A percentile compares a stretch with the other conserved stretches of the same genome.
Evolutionary conservation across 2,113 vertebrate species (phyloP).

Genomic region (Isichthys henryi): DNA sequence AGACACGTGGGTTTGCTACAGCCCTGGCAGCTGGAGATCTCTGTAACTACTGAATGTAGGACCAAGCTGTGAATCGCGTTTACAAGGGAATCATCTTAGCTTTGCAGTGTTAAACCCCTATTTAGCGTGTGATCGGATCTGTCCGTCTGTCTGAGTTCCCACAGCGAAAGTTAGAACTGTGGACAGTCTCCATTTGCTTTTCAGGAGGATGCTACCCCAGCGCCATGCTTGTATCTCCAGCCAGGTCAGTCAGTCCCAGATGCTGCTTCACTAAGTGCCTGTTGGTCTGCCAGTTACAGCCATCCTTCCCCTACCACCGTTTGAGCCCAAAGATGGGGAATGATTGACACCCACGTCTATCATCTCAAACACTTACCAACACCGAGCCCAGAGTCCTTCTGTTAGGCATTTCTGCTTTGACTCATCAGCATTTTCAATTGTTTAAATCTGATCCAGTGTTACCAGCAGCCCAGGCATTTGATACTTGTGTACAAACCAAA

Average conservation of each 20-base stretch:
- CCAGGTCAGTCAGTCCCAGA: not conserved
- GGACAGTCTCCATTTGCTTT: not conserved
- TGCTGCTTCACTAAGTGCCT: slow-evolving; percentile 24
- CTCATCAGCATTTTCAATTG: not conserved
- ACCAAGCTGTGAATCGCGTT: slow-evolving; percentile 67
- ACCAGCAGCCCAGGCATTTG: not conserved
- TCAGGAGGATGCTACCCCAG: not conserved
- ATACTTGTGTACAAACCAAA: not conserved
- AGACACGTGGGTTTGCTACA: not conserved
- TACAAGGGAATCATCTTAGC: slow-evolving; percentile 23
- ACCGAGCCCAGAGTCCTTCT: not conserved
- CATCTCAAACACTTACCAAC: not conserved
- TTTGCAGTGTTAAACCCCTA: slow-evolving; percentile 6
- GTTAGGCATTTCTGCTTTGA: not conserved
- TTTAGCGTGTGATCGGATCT: not conserved
- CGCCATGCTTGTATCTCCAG: not conserved
- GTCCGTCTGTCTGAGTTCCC: not conserved
- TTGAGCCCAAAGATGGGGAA: not conserved
- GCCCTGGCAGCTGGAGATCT: slow-evolving; percentile 17
- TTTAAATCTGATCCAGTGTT: not conserved
- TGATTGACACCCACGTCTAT: not conserved
- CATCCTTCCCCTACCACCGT: not conserved
- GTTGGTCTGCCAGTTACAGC: not conserved
- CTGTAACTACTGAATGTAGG: slow-evolving; percentile 71
- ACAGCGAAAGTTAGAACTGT: not conserved